Conservation (phyloP, 2,888 invertebrate genomes). For the Drosophila ezoana region DNA sequence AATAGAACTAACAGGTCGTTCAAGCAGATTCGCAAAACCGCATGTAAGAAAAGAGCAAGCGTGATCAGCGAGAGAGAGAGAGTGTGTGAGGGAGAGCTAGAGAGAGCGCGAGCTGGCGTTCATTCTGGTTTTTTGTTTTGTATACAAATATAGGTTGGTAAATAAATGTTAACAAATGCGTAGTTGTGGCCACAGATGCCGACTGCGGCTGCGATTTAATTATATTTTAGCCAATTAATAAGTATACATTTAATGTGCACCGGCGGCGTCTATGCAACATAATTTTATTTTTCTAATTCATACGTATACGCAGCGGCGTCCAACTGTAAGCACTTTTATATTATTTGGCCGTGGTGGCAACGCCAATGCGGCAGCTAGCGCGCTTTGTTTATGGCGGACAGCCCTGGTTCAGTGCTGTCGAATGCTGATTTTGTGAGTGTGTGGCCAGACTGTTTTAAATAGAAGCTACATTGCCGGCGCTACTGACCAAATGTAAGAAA, state of each 20-base stretch:
- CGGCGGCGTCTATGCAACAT: constrained; percentile 24
- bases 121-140: constrained; percentile 22
- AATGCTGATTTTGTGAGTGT: background rate
- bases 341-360: constrained; percentile 13
- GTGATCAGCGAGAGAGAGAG: background rate
- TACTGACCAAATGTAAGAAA: background rate
- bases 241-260: background rate
- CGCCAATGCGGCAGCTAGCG: constrained; percentile 9
- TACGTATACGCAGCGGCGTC: constrained; percentile 4
- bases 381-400: constrained; percentile 1
- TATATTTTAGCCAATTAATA: constrained; percentile 15
- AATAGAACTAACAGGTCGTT: constrained; percentile 1
- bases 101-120: constrained; percentile 8
- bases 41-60: background rate
- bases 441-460: constrained; percentile 20
- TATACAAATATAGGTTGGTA: constrained; percentile 31
- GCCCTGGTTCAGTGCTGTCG: constrained; percentile 23
- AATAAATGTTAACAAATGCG: constrained; percentile 37
- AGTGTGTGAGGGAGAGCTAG: background rate
- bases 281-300: background rate
- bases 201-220: constrained; percentile 5
- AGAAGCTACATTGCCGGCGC: background rate
- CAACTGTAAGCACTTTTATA: background rate
- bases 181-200: constrained; percentile 18
- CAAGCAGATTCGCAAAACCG: background rate